These are phyloP conservation scores for Cephalopholis sonnerati DNA, from an alignment of 2,113 vertebrate genomes.

Conservation along the genomic window DNA sequence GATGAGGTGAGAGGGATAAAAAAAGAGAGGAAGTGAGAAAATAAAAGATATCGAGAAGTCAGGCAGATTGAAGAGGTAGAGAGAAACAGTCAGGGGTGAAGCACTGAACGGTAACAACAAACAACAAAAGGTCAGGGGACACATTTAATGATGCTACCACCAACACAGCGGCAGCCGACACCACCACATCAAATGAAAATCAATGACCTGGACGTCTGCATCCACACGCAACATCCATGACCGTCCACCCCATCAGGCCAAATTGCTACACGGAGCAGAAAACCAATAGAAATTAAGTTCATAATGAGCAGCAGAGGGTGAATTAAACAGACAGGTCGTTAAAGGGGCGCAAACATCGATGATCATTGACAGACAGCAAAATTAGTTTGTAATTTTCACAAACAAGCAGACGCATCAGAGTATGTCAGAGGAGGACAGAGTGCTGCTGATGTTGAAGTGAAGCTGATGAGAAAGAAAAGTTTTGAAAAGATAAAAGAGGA, in stretches of 20 bases:
- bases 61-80: background rate
- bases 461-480: background rate
- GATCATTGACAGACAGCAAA: slow-evolving; percentile 1
- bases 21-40: background rate
- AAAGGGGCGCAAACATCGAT: background rate
- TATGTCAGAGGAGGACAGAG: background rate
- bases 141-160: background rate
- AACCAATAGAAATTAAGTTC: slow-evolving; percentile 29
- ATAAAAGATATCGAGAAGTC: background rate
- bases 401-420: background rate
- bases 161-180: background rate
- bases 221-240: background rate
- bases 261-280: slow-evolving; percentile 15
- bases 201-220: slow-evolving; percentile 30
- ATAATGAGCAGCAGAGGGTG: slow-evolving; percentile 44
- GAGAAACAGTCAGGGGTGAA: background rate
- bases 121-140: slow-evolving; percentile 9
- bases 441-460: background rate
- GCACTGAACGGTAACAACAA: background rate
- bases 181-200: background rate
- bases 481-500: background rate
- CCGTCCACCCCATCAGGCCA: background rate
- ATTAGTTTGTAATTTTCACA: slow-evolving; percentile 36
- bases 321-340: slow-evolving; percentile 32
- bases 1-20: background rate